Percentiles rank a stretch among this genome's conserved stretches.
Evolutionary conservation across 2,888 invertebrate genomes (phyloP).

Genomic region (Dromius quadrimaculatus): DNA sequence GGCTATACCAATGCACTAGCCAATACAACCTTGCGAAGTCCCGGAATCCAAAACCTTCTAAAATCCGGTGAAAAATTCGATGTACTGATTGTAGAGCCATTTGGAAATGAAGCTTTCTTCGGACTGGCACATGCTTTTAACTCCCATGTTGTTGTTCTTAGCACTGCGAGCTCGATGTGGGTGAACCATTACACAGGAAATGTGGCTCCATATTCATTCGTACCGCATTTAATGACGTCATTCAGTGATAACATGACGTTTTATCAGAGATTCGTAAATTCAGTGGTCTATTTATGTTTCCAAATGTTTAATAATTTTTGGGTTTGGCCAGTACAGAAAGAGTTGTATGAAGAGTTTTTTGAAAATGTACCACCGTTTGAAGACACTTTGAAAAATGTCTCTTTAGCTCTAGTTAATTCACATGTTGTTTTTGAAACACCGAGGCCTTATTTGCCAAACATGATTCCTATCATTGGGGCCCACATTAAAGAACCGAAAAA

Average conservation of each 20-base stretch:
- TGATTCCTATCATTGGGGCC: slow-evolving; percentile 61
- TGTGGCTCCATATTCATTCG: slow-evolving; percentile 61
- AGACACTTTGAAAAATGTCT: slow-evolving; percentile 56
- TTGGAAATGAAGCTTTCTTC: slow-evolving; percentile 61
- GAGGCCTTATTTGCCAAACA: slow-evolving; percentile 60
- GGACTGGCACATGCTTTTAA: slow-evolving; percentile 61
- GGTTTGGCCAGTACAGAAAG: slow-evolving; percentile 53
- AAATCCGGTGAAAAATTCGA: slow-evolving; percentile 58
- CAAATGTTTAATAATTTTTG: slow-evolving; percentile 24
- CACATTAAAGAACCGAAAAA: slow-evolving; percentile 58
- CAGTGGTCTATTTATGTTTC: neutral
- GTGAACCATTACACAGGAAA: slow-evolving; percentile 59
- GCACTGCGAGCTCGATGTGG: slow-evolving; percentile 57
- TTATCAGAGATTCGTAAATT: slow-evolving; percentile 60
- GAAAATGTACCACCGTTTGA: slow-evolving; percentile 57
- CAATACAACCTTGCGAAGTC: neutral
- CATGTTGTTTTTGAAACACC: slow-evolving; percentile 59
- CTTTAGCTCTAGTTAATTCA: slow-evolving; percentile 59
- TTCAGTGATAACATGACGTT: slow-evolving; percentile 62
- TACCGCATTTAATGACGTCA: slow-evolving; percentile 58
- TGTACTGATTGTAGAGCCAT: slow-evolving; percentile 59
- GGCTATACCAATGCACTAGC: neutral
- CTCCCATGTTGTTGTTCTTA: slow-evolving; percentile 61
- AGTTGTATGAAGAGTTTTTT: slow-evolving; percentile 57
- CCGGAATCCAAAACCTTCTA: slow-evolving; percentile 9